Conservation (phyloP, 2,797 vertebrate species). For the Calcarius lapponicus region DNA sequence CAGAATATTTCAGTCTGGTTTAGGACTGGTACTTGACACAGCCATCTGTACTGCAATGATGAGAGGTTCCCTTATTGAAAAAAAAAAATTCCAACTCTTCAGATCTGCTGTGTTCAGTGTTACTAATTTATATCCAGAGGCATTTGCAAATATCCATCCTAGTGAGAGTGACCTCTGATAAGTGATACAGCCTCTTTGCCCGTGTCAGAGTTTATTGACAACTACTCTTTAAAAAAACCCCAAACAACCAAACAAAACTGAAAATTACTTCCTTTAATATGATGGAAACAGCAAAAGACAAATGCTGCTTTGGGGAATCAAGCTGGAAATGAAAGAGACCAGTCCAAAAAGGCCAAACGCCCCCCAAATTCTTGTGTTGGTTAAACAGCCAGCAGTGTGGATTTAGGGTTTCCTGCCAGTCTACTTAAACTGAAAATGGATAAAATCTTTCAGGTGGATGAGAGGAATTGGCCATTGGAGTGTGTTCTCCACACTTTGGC, state of each 20-base stretch:
- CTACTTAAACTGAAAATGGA: background rate
- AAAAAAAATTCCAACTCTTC: background rate
- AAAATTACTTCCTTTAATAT: background rate
- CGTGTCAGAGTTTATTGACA: background rate
- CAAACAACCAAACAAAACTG: background rate
- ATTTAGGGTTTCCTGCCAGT: background rate
- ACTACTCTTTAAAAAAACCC: background rate
- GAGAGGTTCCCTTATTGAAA: background rate
- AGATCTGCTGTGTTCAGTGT: background rate
- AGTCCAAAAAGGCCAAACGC: background rate
- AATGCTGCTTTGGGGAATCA: background rate
- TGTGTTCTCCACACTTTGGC: background rate
- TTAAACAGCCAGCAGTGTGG: background rate
- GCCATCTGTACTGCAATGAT: background rate
- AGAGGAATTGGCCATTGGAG: background rate
- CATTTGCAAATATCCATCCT: background rate
- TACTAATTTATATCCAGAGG: background rate
- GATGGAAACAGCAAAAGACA: background rate
- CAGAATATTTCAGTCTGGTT: background rate
- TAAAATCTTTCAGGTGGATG: background rate
- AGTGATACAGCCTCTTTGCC: background rate
- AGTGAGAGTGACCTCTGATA: background rate
- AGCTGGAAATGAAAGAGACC: background rate
- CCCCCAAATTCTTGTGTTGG: background rate
- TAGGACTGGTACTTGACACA: background rate